Base-by-base conservation (phyloP, 2,797 vertebrate genomes). In the Buphagus erythrorhynchus region DNA sequence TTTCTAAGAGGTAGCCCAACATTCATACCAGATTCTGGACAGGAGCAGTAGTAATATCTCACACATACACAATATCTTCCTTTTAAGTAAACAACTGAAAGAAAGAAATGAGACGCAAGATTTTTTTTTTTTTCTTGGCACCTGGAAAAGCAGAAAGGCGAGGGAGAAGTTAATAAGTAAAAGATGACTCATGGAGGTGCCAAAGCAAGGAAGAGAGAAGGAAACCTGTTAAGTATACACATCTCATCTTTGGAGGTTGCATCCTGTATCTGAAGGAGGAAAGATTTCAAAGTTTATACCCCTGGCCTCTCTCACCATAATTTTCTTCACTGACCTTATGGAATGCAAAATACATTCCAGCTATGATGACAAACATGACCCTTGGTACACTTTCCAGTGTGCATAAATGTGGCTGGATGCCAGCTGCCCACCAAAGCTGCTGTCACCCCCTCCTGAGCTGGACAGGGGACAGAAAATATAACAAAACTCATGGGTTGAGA, bases 301-400 rank as follows among this genome's bases (percentile, higher is more conserved):
- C 52, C 57, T 36, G 10, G 28, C 21, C 43, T 89, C 67, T 82
- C 75, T 82, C 91, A 87, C 36, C 29, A 11, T 49, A 3, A 45
- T 62, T 83, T 88, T 91, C 38, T 80, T 85, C 49, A 74, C 54
- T 88, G 76, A 88, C 62, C 42, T 58, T 61, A 74, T 9, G 31
- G 69, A 88, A 91, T 68, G 40, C 11, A 90, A 93, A 92, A 91
- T 71, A 82, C 72, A 49, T 83, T 91, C 48, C 58, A 91, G 49
- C n/a, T 83, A 12, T 46, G 40, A 80, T 54, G 52, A 76, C 61
- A 80, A 82, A 71, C 22, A 42, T 49, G 68, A 94, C 65, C 61
- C 25, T 89, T 86, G 57, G 20, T 80, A 89, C 57, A 26, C 1
- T 0, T 71, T 74, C 38, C 35, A 43, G 7, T 15, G 28, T 24